Evolutionary conservation across 92 coral and sea anemone species (phyloP), one percentile per base, ranked within the genome.

Genomic region (Zoanthus solanderi): DNA sequence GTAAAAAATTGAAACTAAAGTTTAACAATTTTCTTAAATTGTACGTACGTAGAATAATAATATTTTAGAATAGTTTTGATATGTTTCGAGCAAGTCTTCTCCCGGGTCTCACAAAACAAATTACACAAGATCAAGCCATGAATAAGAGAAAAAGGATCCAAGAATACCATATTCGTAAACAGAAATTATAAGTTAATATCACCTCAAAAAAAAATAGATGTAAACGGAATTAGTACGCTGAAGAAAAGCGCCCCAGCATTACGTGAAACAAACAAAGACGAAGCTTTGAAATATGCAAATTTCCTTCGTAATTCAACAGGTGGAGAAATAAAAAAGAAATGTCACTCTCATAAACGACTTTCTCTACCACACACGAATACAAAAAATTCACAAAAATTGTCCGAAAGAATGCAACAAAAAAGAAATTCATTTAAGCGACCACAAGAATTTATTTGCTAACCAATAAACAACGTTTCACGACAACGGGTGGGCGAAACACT

Each of bases 241-340:
- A 50, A 81, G 58, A 47, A 17, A 81, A 67, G 76, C 61, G 32
- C 67, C 85, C 17, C 23, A 81, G 67, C 85, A 14, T 65, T 65
- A 56, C 47, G 60, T 44, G 66, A 81, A 66, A 4, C 47, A 81
- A 81, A 81, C 85, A 81, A 81, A 81, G 85, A 81, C 32, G 75
- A 65, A 47, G 2, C 57, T 14, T 78, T 75, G 16, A 63, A 69
- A 69, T 69, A 66, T 81, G 85, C 74, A 81, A 81, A 81, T 81
- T 81, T 66, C 71, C 42, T 81, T 66, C 85, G 75, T 28, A 79
- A 67, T 66, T 81, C 85, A 81, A 81, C 85, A 81, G 85, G 85
- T 81, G 85, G 85, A 81, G 74, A 23, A 34, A 81, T 50, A 42
- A 5, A 13, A 31, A 58, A 53, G 50, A 46, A 67, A 52, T 60